phyloP scores from a whole-genome alignment of 2,888 invertebrate species.

The Drosophila lutescens region DNA sequence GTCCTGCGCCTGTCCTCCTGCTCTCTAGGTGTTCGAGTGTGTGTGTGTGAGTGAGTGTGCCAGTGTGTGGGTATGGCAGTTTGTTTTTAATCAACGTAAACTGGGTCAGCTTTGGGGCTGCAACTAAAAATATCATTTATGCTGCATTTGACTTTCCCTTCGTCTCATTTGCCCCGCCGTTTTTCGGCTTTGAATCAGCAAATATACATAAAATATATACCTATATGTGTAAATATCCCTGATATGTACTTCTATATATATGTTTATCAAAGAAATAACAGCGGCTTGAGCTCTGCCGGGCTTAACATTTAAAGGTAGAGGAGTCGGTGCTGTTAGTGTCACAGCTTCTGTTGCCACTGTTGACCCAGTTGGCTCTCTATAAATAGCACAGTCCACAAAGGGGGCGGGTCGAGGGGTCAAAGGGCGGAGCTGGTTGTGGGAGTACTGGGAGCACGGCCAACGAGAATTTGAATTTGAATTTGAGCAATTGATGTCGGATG shows the following conservation, averaged over 20 bases:
- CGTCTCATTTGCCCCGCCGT: conserved; percentile 24
- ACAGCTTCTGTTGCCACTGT: conserved; percentile 59
- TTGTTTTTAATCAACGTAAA: conserved; percentile 79
- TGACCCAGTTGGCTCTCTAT: conserved; percentile 68
- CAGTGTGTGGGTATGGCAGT: conserved; percentile 54
- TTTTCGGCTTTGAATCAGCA: conserved; percentile 38
- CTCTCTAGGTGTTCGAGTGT: conserved; percentile 21
- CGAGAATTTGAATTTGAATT: conserved; percentile 35
- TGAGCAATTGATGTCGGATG: conserved; percentile 38
- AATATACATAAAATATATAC: conserved; percentile 13
- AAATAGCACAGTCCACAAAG: conserved; percentile 55
- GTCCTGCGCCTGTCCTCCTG: conserved; percentile 24
- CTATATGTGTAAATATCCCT: conserved; percentile 20
- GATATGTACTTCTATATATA: conserved; percentile 5
- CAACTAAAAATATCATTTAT: conserved; percentile 79
- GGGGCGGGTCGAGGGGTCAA: conserved; percentile 14
- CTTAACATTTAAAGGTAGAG: conserved; percentile 42
- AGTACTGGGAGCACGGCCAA: background rate
- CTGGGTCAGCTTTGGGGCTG: conserved; percentile 74
- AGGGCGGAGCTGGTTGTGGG: background rate
- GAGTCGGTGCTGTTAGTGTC: conserved; percentile 34
- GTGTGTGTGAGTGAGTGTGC: conserved; percentile 12
- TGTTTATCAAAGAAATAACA: conserved; percentile 28
- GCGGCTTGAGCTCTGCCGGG: conserved; percentile 22
- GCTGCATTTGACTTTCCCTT: conserved; percentile 71